Conservation (phyloP, 1,140 invertebrate genomes). For the Panagrolaimus sp. region DNA sequence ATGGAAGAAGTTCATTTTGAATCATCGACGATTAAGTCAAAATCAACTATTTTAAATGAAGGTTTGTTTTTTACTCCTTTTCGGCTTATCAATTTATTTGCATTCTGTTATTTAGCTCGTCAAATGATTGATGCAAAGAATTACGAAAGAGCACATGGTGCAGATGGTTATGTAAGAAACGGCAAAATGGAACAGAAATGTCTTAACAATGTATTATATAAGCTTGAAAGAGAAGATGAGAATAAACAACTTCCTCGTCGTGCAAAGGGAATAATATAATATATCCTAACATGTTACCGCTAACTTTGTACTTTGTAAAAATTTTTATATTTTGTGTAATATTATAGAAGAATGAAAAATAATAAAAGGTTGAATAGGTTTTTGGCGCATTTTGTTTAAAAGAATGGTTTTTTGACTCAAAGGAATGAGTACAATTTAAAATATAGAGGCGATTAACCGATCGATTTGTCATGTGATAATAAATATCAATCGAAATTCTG, state of each 20-base stretch:
- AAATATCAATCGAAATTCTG: too few relatives aligned
- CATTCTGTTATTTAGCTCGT: slow-evolving; percentile 41
- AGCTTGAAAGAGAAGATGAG: slow-evolving; percentile 25
- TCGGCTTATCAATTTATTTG: too few relatives aligned
- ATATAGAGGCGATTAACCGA: too few relatives aligned
- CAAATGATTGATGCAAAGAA: slow-evolving; percentile 43
- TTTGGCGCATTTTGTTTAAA: too few relatives aligned
- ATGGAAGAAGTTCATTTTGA: slow-evolving; percentile 25
- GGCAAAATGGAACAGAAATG: slow-evolving; percentile 16
- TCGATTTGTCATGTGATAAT: too few relatives aligned
- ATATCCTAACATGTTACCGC: too few relatives aligned
- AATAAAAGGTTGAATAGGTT: too few relatives aligned
- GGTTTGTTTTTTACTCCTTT: slow-evolving; percentile 17
- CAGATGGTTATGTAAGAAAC: slow-evolving; percentile 41
- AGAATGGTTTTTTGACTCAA: too few relatives aligned
- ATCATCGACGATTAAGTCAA: slow-evolving; percentile 20
- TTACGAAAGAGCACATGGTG: slow-evolving; percentile 45
- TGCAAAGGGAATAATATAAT: neutral
- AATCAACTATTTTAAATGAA: slow-evolving; percentile 37
- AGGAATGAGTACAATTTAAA: too few relatives aligned
- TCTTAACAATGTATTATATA: slow-evolving; percentile 34
- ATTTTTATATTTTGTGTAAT: too few relatives aligned
- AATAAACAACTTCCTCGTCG: neutral
- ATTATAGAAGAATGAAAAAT: too few relatives aligned
- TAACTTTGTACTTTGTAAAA: too few relatives aligned